phyloP scores from a whole-genome alignment of 2,113 vertebrate genomes.

The Phaetusa simplex region DNA sequence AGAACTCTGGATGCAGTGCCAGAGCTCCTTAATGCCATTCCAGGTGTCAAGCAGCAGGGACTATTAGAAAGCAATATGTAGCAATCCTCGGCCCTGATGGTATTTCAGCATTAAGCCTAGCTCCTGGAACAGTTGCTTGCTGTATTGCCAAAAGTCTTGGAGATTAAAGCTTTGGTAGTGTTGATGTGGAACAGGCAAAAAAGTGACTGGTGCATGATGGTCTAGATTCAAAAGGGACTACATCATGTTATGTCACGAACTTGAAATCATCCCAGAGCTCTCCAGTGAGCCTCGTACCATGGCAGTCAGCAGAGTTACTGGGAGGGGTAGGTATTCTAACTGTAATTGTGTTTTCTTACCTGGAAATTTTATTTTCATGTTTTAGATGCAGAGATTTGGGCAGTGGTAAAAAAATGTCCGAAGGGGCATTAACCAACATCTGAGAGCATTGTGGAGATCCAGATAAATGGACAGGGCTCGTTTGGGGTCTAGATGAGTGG shows the following conservation, averaged over 20 bases:
- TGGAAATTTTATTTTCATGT: neutral
- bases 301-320: neutral
- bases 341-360: neutral
- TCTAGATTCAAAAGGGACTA: neutral
- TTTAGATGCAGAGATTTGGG: neutral
- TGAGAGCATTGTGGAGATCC: neutral
- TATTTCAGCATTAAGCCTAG: neutral
- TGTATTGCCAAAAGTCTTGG: neutral
- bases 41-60: conserved; percentile 12
- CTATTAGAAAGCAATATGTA: neutral
- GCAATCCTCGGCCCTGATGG: neutral
- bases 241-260: neutral
- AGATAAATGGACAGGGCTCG: neutral
- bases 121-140: neutral
- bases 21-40: neutral
- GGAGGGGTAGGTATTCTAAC: neutral
- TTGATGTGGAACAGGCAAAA: neutral
- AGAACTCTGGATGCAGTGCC: neutral
- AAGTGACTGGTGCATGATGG: neutral
- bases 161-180: neutral
- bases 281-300: neutral
- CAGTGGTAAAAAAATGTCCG: neutral
- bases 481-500: neutral
- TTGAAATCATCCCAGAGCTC: neutral
- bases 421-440: neutral